These are phyloP conservation scores for Amphiura filiformis DNA, from an alignment of 35 echinoderm and acorn worm genomes.

Conservation along the genomic window DNA sequence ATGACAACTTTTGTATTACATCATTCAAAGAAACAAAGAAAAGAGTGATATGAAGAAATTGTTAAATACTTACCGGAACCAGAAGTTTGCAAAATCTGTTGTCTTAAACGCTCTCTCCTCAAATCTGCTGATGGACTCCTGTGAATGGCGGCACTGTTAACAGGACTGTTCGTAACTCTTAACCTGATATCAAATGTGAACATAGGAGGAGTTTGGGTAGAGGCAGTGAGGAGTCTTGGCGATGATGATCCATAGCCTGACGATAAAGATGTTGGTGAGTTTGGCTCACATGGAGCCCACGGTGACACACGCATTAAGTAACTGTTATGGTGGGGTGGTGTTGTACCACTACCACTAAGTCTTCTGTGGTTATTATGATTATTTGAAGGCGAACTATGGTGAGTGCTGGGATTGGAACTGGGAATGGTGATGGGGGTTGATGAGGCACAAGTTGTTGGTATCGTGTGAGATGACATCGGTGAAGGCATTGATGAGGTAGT, in stretches of 20 bases:
- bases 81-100: background rate
- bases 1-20: no score
- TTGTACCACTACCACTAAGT: constrained; percentile 21
- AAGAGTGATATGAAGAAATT: no score
- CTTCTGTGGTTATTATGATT: background rate
- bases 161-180: background rate
- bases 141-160: background rate
- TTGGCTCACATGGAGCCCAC: constrained; percentile 35
- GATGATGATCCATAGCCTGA: constrained; percentile 86
- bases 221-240: constrained; percentile 42
- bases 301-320: constrained; percentile 56
- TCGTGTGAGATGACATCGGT: background rate
- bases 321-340: constrained; percentile 48
- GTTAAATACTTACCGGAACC: no score
- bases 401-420: constrained; percentile 11
- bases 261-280: constrained; percentile 57
- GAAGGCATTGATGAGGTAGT: background rate
- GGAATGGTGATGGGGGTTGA: constrained; percentile 59
- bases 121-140: background rate
- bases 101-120: background rate
- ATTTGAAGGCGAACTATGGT: no score
- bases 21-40: no score
- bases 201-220: constrained; percentile 64
- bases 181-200: constrained; percentile 28
- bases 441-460: constrained; percentile 12